These are phyloP conservation scores for Spisula subtruncata DNA, from an alignment of 2,888 invertebrate genomes.

Conservation along the genomic window DNA sequence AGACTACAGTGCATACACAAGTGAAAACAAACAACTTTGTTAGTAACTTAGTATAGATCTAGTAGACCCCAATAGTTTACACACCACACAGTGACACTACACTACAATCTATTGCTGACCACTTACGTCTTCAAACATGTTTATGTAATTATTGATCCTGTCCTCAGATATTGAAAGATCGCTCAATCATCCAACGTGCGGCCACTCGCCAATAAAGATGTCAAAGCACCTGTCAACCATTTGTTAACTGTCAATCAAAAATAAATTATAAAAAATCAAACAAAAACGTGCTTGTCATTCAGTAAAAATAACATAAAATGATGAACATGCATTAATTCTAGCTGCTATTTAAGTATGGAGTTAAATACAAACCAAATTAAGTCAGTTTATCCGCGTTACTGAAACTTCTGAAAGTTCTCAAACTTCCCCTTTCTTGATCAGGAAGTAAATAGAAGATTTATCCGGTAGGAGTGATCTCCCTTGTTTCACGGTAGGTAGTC, in stretches of 20 bases:
- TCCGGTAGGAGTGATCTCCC: not conserved
- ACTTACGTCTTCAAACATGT: slow-evolving; percentile 13
- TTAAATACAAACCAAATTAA: not conserved
- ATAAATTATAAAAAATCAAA: not conserved
- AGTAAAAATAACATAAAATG: not conserved
- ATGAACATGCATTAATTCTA: not conserved
- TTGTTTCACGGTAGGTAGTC: slow-evolving; percentile 19
- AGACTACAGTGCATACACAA: too few relatives aligned
- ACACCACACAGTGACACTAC: too few relatives aligned
- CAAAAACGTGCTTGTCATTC: not conserved
- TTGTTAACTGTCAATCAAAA: slow-evolving; percentile 17
- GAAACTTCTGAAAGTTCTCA: not conserved
- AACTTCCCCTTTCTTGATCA: slow-evolving; percentile 1
- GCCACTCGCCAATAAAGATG: not conserved
- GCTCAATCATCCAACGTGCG: not conserved
- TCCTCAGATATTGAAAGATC: not conserved
- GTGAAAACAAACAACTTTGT: too few relatives aligned
- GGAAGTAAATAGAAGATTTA: slow-evolving; percentile 3
- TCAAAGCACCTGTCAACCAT: not conserved
- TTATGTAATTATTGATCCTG: slow-evolving; percentile 13
- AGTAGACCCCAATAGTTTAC: not conserved
- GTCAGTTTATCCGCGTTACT: not conserved
- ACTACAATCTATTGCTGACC: not conserved
- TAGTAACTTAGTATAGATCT: too few relatives aligned
- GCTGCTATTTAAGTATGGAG: not conserved